phyloP scores from a whole-genome alignment of 1,140 invertebrate genomes.

The Rhizoglyphus robini region DNA sequence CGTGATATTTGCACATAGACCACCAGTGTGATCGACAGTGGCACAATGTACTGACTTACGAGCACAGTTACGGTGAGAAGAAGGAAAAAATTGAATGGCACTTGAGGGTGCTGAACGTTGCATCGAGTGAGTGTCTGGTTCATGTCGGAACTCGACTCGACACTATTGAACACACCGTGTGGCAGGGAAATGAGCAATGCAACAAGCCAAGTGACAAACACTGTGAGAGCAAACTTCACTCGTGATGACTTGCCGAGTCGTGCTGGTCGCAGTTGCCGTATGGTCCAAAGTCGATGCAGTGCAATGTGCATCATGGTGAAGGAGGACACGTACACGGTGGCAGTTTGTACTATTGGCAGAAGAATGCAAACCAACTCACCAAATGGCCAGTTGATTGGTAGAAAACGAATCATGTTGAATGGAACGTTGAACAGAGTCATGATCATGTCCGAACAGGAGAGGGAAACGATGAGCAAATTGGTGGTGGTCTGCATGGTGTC shows the following conservation, averaged over 20 bases:
- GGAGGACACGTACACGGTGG: conserved; percentile 37
- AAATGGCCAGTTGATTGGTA: conserved; percentile 73
- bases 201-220: conserved; percentile 38
- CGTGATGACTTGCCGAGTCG: conserved; percentile 29
- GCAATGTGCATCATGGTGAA: conserved; percentile 42
- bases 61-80: too few species aligned
- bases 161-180: conserved; percentile 37
- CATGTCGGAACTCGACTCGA: conserved; percentile 10
- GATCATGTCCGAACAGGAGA: conserved; percentile 74
- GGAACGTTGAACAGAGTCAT: conserved; percentile 93
- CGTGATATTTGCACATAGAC: too few species aligned
- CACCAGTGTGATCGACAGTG: too few species aligned
- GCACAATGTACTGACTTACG: too few species aligned
- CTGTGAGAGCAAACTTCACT: conserved; percentile 16
- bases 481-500: conserved; percentile 83
- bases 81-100: too few species aligned
- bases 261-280: conserved; percentile 28
- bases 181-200: conserved; percentile 37
- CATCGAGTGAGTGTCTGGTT: background rate
- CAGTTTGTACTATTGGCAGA: conserved; percentile 37
- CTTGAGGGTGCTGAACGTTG: too few species aligned
- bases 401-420: conserved; percentile 74
- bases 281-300: conserved; percentile 38
- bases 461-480: conserved; percentile 74
- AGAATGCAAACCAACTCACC: conserved; percentile 37